Evolutionary conservation across 2,797 vertebrate genomes (phyloP).

Genomic region (Oryzias dopingdopingensis): DNA sequence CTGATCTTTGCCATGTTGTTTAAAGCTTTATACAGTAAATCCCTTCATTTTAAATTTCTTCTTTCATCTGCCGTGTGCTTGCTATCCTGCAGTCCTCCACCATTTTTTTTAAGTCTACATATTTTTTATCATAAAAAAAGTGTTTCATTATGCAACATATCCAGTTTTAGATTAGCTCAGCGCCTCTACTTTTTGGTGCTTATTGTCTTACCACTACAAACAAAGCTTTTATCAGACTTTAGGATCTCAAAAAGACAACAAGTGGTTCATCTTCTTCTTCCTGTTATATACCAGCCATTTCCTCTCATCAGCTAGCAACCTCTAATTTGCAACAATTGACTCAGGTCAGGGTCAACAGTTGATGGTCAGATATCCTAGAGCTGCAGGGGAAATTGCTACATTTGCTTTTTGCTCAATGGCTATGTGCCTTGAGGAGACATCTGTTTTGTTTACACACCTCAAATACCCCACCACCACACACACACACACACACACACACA

Average conservation of each 20-base stretch:
- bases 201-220: background rate
- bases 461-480: background rate
- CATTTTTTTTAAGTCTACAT: too few species aligned
- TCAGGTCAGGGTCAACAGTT: slow-evolving; percentile 38
- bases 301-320: slow-evolving; percentile 2
- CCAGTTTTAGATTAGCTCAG: too few species aligned
- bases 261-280: background rate
- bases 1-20: too few species aligned
- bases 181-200: background rate
- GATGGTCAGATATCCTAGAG: slow-evolving; percentile 32
- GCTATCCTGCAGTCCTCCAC: too few species aligned
- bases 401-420: slow-evolving; percentile 20
- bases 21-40: too few species aligned
- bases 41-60: too few species aligned
- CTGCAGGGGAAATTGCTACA: slow-evolving; percentile 26
- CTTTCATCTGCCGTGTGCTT: too few species aligned
- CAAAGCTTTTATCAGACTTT: background rate
- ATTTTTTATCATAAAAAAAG: too few species aligned
- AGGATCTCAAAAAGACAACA: background rate
- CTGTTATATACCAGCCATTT: slow-evolving; percentile 3
- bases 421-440: slow-evolving; percentile 27
- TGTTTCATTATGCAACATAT: too few species aligned
- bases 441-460: slow-evolving; percentile 13
- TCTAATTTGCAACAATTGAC: slow-evolving; percentile 16
- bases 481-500: slow-evolving; percentile 4